Percentiles rank a stretch among this genome's conserved stretches.
phyloP scores from a whole-genome alignment of 2,888 invertebrate species.

The Sisyra nigra region DNA sequence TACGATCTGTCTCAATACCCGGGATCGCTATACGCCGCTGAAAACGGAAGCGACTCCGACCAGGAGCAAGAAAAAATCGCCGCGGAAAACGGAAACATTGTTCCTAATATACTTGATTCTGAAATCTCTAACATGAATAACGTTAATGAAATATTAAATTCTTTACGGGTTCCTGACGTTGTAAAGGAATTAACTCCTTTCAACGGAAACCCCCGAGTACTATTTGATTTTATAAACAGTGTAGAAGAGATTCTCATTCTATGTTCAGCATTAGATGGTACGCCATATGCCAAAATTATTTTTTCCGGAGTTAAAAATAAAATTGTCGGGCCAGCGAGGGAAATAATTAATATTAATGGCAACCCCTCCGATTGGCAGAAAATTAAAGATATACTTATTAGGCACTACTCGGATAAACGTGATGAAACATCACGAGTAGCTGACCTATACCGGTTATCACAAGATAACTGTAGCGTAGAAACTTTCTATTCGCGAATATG shows the following conservation, averaged over 20 bases:
- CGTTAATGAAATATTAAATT: not conserved
- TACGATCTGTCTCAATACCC: too few relatives aligned
- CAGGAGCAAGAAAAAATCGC: too few relatives aligned
- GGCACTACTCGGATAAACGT: conserved; percentile 12
- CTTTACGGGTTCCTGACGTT: not conserved
- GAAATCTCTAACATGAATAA: not conserved
- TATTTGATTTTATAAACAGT: not conserved
- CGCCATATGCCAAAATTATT: not conserved
- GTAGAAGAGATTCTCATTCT: not conserved
- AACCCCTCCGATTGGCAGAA: conserved; percentile 11
- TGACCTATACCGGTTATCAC: conserved; percentile 11
- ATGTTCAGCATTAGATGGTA: not conserved
- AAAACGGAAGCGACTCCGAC: too few relatives aligned
- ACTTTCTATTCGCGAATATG: conserved; percentile 13
- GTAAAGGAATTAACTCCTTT: not conserved
- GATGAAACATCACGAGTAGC: conserved; percentile 12
- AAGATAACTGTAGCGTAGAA: conserved; percentile 12
- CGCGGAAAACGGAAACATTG: not conserved
- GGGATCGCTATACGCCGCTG: too few relatives aligned
- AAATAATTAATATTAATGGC: conserved; percentile 13
- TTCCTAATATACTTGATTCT: not conserved
- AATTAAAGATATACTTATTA: conserved; percentile 12
- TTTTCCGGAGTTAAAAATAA: conserved; percentile 9
- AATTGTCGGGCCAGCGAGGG: conserved; percentile 12
- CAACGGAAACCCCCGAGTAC: not conserved